A percentile compares a stretch with the other conserved stretches of the same genome.
These are phyloP conservation scores for Sander vitreus DNA, from an alignment of 2,113 vertebrate genomes.

Conservation along the genomic window DNA sequence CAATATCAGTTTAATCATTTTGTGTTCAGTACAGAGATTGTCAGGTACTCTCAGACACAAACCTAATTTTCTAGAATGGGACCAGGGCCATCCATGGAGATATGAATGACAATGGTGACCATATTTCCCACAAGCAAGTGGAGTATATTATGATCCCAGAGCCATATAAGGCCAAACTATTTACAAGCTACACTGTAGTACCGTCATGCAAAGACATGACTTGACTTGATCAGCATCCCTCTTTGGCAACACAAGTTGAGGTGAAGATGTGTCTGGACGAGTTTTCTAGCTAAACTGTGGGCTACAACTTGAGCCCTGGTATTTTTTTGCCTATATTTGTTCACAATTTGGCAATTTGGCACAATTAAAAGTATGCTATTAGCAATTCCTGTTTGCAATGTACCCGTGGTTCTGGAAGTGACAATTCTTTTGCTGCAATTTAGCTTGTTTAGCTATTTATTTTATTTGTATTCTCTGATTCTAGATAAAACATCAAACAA, in stretches of 20 bases:
- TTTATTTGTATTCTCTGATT: not conserved
- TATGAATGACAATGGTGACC: not conserved
- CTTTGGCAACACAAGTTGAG: not conserved
- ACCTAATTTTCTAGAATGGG: not conserved
- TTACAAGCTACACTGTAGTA: not conserved
- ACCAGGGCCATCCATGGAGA: not conserved
- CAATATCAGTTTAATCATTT: not conserved
- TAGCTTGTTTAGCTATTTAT: not conserved
- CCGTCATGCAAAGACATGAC: not conserved
- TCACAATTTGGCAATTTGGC: not conserved
- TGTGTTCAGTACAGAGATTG: not conserved
- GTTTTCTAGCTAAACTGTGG: not conserved
- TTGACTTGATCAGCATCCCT: not conserved
- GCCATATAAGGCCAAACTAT: not conserved
- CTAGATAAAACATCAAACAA: not conserved
- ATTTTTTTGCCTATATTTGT: not conserved
- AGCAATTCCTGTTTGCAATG: not conserved
- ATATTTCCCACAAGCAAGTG: not conserved
- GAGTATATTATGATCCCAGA: not conserved
- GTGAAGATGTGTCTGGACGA: not conserved
- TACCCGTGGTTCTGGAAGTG: not conserved
- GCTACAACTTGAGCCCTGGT: not conserved
- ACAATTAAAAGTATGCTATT: not conserved
- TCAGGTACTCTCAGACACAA: not conserved
- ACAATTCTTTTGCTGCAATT: not conserved